Conservation (phyloP, 2,888 invertebrate species). For the Drosophila antonietae region DNA sequence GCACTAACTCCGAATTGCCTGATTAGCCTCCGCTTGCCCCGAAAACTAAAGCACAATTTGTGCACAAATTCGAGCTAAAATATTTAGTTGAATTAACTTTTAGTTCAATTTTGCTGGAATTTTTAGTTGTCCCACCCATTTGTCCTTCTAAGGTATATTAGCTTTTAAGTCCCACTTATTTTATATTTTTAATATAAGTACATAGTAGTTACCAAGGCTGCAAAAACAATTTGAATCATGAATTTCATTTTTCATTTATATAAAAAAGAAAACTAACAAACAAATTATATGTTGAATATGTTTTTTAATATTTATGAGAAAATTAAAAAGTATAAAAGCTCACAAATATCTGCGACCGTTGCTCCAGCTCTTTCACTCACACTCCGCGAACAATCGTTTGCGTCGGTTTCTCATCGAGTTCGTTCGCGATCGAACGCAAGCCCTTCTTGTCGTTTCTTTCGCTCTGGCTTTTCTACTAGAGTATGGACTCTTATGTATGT, state of each 20-base stretch:
- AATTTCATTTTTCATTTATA: no score
- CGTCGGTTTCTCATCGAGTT: no score
- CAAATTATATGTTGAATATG: no score
- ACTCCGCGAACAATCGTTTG: no score
- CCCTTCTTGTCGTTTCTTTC: no score
- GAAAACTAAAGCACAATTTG: background rate
- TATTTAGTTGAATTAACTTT: conserved; percentile 13
- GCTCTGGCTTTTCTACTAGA: no score
- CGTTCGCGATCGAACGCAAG: no score
- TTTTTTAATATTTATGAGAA: background rate
- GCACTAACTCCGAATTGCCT: conserved; percentile 55
- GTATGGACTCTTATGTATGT: no score
- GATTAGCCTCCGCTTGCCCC: conserved; percentile 41
- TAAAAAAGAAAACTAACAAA: no score
- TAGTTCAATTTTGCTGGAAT: background rate
- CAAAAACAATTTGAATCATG: background rate
- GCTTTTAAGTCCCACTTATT: background rate
- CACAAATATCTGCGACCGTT: no score
- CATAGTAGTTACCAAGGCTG: background rate
- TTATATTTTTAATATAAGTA: background rate
- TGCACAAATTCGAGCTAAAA: background rate
- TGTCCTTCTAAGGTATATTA: background rate
- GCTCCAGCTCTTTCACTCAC: no score
- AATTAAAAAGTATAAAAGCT: background rate
- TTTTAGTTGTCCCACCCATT: background rate